Evolutionary conservation across 1,140 invertebrate genomes (phyloP), one percentile per base, ranked within the genome.

Genomic region (Aradophagus sp.): DNA sequence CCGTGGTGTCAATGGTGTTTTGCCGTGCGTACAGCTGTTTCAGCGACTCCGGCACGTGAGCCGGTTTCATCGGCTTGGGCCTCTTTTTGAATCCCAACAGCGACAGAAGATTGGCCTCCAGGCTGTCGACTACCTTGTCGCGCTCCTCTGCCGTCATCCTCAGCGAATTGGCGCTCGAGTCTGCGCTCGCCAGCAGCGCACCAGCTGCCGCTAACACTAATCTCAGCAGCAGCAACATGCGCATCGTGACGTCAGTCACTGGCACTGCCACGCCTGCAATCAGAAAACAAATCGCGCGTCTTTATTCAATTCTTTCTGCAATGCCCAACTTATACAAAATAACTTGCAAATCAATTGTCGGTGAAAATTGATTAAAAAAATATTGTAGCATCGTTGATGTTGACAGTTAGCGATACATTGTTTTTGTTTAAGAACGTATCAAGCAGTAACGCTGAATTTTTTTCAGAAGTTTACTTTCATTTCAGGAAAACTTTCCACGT

Each of bases 1-100:
- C 86, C 16, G 89, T 84, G 48, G 88, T 89, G 67, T 89, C 89
- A 50, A 85, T 77, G 48, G 87, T 86, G 75, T 88, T 90, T 72
- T 92, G 89, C 73, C 87, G 87, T 56, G 87, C 87, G 82, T 95
- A 95, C 58, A 96, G 87, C 75, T 93, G 87, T 79, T 90, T 89
- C 88, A 96, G 90, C 42, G 91, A 92, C 70, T 91, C 89, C 23
- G 95, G 94, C 76, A 96, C 89, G 23, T 88, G 80, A 17, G 77
- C 55, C 34, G 55, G 68, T 20, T 80, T 80, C 48, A 77, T 81
- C 5, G 85, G 84, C 58, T 82, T 85, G 2, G 90, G 90, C 74
- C 90, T 86, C 69, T 87, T 88, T 59, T 88, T 88, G 75, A 95
- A 87, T 29, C 93, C 93, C 75, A 95, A 89, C 77, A 94, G 81